phyloP scores from a whole-genome alignment of 92 coral and sea anemone genomes.

The Umimayanthus kanabou region DNA sequence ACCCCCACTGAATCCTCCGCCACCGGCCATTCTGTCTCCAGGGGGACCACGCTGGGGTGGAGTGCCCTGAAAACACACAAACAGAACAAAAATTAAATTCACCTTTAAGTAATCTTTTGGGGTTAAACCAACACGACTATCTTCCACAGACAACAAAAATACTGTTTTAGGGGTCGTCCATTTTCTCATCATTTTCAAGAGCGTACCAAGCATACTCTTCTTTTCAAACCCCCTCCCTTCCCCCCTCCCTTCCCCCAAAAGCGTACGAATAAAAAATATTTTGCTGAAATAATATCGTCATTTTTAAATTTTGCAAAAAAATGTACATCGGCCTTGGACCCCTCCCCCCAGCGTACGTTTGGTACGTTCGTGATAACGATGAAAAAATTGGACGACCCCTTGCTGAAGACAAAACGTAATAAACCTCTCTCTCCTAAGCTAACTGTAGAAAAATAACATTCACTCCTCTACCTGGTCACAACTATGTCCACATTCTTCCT shows the following conservation, averaged over 20 bases:
- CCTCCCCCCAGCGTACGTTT: no score
- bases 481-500: not conserved
- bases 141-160: not conserved
- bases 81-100: not conserved
- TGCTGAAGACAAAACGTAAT: not conserved
- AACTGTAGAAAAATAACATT: not conserved
- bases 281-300: no score
- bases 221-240: no score
- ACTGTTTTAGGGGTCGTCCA: not conserved
- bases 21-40: constrained; percentile 68
- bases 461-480: not conserved
- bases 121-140: no score
- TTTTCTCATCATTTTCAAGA: no score
- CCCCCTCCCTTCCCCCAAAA: no score
- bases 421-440: not conserved
- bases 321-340: no score
- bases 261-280: no score
- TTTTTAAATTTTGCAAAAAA: no score
- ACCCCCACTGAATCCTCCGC: constrained; percentile 78
- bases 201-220: no score
- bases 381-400: not conserved
- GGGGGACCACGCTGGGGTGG: constrained; percentile 67
- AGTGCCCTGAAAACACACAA: constrained; percentile 57
- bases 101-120: not conserved
- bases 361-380: not conserved